phyloP scores from a whole-genome alignment of 2,888 invertebrate genomes.

The Pachydiplax longipennis region DNA sequence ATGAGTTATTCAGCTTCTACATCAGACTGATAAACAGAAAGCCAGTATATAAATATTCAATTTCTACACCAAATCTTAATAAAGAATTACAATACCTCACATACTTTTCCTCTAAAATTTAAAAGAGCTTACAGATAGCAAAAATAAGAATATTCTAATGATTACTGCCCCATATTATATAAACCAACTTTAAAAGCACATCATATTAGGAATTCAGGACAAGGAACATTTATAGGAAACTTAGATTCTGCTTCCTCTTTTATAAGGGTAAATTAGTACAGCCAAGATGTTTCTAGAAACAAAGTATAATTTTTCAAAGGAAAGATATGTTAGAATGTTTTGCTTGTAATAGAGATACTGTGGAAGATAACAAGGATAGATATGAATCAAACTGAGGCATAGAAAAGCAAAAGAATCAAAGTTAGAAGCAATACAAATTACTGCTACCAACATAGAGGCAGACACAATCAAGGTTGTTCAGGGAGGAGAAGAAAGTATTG shows the following conservation, averaged over 20 bases:
- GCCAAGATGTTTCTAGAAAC: conserved; percentile 32
- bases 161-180: too few relatives aligned
- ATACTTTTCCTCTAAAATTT: too few relatives aligned
- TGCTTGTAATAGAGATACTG: too few relatives aligned
- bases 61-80: too few relatives aligned
- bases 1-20: too few relatives aligned
- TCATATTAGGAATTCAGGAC: too few relatives aligned
- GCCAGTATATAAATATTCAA: too few relatives aligned
- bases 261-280: background rate
- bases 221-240: background rate
- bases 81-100: too few relatives aligned
- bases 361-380: background rate
- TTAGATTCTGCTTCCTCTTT: background rate
- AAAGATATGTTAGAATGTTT: background rate
- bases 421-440: background rate
- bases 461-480: background rate
- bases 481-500: background rate
- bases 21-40: too few relatives aligned
- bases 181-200: too few relatives aligned
- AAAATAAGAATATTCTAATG: too few relatives aligned
- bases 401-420: background rate
- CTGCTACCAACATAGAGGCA: background rate
- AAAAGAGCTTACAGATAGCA: too few relatives aligned
- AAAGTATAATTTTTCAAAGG: background rate
- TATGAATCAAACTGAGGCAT: background rate